These are phyloP conservation scores for Neodon shergylaensis DNA, from an alignment of 2,113 vertebrate genomes.

Conservation along the genomic window DNA sequence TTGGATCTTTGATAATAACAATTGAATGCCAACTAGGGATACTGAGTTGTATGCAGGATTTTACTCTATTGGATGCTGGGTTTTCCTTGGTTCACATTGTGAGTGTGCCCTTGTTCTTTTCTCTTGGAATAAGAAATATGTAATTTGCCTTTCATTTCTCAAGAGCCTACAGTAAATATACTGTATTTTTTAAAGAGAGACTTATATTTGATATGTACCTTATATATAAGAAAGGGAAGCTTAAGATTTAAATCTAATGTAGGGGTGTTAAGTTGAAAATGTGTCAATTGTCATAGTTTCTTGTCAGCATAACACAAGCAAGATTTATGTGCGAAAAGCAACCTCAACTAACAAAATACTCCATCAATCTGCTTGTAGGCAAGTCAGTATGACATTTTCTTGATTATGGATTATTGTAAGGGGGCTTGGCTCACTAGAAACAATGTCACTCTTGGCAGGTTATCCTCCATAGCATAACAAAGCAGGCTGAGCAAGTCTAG, in stretches of 20 bases:
- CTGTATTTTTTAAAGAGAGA: not conserved
- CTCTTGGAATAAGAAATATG: not conserved
- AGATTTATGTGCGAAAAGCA: not conserved
- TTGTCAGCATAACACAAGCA: not conserved
- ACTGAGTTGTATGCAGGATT: not conserved
- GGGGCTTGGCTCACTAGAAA: not conserved
- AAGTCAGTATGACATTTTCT: not conserved
- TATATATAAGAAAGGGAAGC: too few relatives aligned
- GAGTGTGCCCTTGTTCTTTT: not conserved
- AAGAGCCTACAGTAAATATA: not conserved
- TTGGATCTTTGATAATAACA: not conserved
- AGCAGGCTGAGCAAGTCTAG: not conserved
- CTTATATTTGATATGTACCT: too few relatives aligned
- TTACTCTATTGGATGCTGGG: not conserved
- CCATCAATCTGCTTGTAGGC: not conserved
- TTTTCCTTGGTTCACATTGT: not conserved
- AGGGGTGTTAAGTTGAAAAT: not conserved
- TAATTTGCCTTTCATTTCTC: not conserved
- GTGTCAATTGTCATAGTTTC: not conserved
- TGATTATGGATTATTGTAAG: not conserved
- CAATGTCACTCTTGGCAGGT: not conserved
- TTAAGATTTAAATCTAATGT: not conserved
- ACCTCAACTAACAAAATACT: not conserved
- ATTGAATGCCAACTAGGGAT: not conserved
- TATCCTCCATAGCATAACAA: not conserved